These are phyloP conservation scores for Barbus barbus DNA, from an alignment of 2,113 vertebrate species.

Conservation along the genomic window DNA sequence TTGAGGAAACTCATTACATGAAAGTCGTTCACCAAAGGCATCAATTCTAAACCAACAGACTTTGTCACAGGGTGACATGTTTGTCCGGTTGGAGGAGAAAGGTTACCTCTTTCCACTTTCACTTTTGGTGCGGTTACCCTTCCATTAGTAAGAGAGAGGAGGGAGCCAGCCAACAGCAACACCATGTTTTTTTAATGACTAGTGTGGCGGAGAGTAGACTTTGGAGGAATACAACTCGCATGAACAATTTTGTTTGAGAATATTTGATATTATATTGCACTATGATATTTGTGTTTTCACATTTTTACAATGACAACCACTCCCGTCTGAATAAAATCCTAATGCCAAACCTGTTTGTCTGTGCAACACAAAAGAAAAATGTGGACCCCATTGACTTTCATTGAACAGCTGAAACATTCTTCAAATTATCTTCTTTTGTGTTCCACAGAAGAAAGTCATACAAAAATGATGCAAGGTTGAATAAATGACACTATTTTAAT, in stretches of 20 bases:
- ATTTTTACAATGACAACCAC: too few species aligned
- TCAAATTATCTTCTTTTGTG: background rate
- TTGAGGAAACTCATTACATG: background rate
- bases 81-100: slow-evolving; percentile 13
- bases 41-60: background rate
- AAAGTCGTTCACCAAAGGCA: background rate
- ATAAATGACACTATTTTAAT: background rate
- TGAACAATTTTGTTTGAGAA: background rate
- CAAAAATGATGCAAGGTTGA: background rate
- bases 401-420: background rate
- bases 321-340: too few species aligned
- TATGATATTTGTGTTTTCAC: too few species aligned
- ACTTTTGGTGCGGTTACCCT: slow-evolving; percentile 48
- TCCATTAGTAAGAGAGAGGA: slow-evolving; percentile 39
- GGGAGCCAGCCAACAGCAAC: too few species aligned
- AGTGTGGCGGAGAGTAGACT: slow-evolving; percentile 20
- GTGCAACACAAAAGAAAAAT: background rate
- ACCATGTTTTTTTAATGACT: slow-evolving; percentile 56
- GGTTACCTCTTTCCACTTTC: slow-evolving; percentile 43
- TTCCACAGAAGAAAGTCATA: background rate
- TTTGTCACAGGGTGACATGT: slow-evolving; percentile 3
- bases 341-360: background rate
- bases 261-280: background rate
- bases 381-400: background rate
- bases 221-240: background rate